phyloP scores from a whole-genome alignment of 2,888 invertebrate species.

The Laspeyria flexula region DNA sequence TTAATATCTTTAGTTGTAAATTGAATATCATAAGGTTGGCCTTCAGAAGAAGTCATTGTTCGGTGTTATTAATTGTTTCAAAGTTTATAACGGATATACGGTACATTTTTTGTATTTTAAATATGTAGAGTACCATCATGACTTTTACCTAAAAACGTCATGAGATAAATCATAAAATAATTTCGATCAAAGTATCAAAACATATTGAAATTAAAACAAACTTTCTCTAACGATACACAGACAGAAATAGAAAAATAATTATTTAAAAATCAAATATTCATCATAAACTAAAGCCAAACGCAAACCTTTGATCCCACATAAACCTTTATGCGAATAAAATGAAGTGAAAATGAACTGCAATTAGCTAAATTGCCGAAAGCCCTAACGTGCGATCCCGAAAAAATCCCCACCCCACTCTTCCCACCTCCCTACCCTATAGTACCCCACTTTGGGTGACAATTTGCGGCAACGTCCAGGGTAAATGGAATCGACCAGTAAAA shows the following conservation, averaged over 20 bases:
- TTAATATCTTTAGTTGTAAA: no score
- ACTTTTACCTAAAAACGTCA: no score
- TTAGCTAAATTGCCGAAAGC: constrained; percentile 57
- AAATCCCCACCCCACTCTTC: constrained; percentile 37
- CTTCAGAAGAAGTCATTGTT: no score
- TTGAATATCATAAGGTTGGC: no score
- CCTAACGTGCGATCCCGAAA: constrained; percentile 51
- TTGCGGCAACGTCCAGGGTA: constrained; percentile 45
- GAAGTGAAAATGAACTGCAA: constrained; percentile 60
- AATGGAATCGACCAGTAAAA: constrained; percentile 49
- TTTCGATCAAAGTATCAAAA: background rate
- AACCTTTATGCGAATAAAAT: constrained; percentile 56
- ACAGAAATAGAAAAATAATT: constrained; percentile 18
- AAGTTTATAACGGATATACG: no score
- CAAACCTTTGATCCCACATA: constrained; percentile 45
- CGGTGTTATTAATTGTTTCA: no score
- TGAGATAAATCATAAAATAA: no score
- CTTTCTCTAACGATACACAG: background rate
- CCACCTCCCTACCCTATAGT: constrained; percentile 22
- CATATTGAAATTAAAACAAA: background rate
- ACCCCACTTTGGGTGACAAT: constrained; percentile 51
- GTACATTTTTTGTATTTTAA: no score
- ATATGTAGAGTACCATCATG: no score
- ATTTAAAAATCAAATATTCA: constrained; percentile 38
- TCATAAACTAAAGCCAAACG: constrained; percentile 36